Base-by-base conservation (phyloP, 1,140 invertebrate genomes). In the Augochlora pura region DNA sequence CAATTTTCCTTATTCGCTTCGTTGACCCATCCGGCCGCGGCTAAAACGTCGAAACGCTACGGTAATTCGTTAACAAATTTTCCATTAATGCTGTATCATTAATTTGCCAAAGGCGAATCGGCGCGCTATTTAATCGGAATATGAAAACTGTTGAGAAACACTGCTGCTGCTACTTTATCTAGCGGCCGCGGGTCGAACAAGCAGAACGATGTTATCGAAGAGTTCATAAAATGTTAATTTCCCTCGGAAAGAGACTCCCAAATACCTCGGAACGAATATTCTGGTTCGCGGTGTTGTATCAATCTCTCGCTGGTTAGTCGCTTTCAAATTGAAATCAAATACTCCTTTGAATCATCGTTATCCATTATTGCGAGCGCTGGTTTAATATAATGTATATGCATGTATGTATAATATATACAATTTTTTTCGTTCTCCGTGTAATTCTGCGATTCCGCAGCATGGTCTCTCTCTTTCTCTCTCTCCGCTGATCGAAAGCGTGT, bases 401-500 rank as follows among this genome's bases (percentile, higher is more conserved):
- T 83, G 75, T 66, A 84, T 77, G n/a, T 60, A 52, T 52, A 52
- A 72, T 84, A 59, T 80, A 80, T 62, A 84, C 52, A 79, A 68
- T 65, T 52, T 46, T 52, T 46, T 70, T 54, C 67, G 49, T 74
- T 80, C 27, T 73, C 80, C 71, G 57, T 70, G 62, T 73, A 68
- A 76, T 80, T 80, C 77, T 69, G 60, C 62, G 59, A 71, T 71
- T 69, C 32, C 32, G 32, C 32, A 4, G 32, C 32, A 32, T 2
- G 32, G 32, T 32, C 32, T n/a, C n/a, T n/a, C n/a, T n/a, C n/a
- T n/a, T n/a, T n/a, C 1, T 32, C 32, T 32, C 32, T 32, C 32
- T 4, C 1, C 18, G 21, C 59, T 80, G 52, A 83, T 46, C 25
- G 38, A 79, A 63, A 67, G 39, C 46, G 18, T 25, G 38, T 60